Base-by-base conservation (phyloP, 1,140 invertebrate species). In the Drosophila pseudoananassae region DNA sequence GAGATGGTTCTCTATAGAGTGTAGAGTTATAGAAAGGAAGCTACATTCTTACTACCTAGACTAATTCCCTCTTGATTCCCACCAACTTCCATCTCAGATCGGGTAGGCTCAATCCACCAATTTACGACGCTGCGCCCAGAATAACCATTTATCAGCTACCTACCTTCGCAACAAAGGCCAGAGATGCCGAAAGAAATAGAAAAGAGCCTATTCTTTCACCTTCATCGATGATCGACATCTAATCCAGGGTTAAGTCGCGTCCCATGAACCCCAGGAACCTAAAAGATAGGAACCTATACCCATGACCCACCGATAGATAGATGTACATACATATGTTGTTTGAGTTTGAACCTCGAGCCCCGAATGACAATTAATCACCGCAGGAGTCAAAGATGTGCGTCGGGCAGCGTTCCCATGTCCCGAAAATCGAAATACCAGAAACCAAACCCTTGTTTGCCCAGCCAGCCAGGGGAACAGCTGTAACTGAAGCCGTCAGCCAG, bases 321-420 rank as follows among this genome's bases (percentile, higher is more conserved):
- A 27, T 6, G 25, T 12, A 29, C 43, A 49, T 56, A 49, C 51
- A 66, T 69, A 69, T 69, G 65, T 55, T 55, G 40, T 55, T 20
- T 20, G 20, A 20, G 25, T 27, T 27, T 5, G 6, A 36, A 36
- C 33, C 33, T 31, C 8, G 7, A 31, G 9, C 31, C 31, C 9
- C 8, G 33, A 58, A 87, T 87, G 83, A 88, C 84, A 89, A 88
- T 88, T 88, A 88, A 88, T 88, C 83, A 88, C 83, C 83, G 31
- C 83, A 88, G 83, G 83, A 88, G 83, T 89, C 84, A 83, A 88
- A 88, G 84, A 88, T 83, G 79, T 76, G 87, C 78, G 17, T 87
- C 74, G 17, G 27, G 65, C 38, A 12, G 20, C 23, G 82, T 78
- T 82, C 83, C 83, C 82, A 87, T 74, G 82, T 76, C 52, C 64